Conservation (phyloP, 2,888 invertebrate genomes). For the Leuctra nigra region DNA sequence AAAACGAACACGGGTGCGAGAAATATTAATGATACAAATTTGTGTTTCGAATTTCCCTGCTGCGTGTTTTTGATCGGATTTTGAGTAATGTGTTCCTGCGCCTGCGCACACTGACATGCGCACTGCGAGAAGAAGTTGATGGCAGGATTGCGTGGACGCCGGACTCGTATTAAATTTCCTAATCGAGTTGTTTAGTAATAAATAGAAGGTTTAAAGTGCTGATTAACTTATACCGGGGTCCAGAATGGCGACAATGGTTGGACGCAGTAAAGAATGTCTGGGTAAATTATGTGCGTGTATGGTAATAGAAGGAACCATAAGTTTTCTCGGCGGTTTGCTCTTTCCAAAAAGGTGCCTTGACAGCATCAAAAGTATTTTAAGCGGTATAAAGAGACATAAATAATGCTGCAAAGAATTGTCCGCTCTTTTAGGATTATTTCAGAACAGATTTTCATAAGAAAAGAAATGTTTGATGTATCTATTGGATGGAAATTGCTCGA, state of each 20-base stretch:
- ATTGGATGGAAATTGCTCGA: too few relatives aligned
- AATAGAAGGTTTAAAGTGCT: constrained; percentile 6
- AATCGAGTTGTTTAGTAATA: background rate
- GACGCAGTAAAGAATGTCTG: background rate
- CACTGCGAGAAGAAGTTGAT: too few relatives aligned
- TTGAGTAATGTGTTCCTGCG: constrained; percentile 11
- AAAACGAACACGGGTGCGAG: constrained; percentile 11
- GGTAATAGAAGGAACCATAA: background rate
- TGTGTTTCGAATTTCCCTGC: constrained; percentile 7
- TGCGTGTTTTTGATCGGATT: background rate
- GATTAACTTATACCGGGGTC: constrained; percentile 3
- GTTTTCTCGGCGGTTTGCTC: background rate
- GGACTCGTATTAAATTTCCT: background rate
- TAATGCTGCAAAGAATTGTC: constrained; percentile 1
- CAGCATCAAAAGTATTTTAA: background rate
- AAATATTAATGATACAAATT: constrained; percentile 14
- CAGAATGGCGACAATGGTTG: constrained; percentile 8
- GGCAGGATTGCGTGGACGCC: background rate
- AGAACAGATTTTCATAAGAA: constrained; percentile 10
- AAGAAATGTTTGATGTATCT: constrained; percentile 11
- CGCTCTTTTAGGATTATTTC: constrained; percentile 7
- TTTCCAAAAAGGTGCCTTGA: background rate
- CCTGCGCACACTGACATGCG: too few relatives aligned
- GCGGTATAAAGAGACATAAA: constrained; percentile 6
- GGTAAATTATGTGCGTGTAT: constrained; percentile 1